These are phyloP conservation scores for Theretra japonica DNA, from an alignment of 2,888 invertebrate species.

Conservation along the genomic window DNA sequence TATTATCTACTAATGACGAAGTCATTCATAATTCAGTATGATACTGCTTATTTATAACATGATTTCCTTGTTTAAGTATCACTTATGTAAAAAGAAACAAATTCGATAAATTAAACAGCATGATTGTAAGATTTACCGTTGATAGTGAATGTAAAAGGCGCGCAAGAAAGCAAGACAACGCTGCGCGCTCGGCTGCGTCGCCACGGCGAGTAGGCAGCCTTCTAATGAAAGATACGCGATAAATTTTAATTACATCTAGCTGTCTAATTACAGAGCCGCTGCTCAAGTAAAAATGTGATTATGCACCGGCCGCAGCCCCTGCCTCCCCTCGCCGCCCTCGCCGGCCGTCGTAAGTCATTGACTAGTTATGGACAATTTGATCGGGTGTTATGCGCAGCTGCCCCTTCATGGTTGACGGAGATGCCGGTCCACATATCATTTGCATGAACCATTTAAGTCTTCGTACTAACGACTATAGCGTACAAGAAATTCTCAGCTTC, in stretches of 20 bases:
- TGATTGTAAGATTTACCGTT: constrained; percentile 54
- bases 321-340: background rate
- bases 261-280: constrained; percentile 59
- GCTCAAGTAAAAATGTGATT: constrained; percentile 54
- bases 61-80: constrained; percentile 5
- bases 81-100: constrained; percentile 14
- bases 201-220: constrained; percentile 61
- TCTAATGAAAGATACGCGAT: constrained; percentile 73
- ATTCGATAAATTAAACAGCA: constrained; percentile 29
- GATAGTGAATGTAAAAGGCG: constrained; percentile 63
- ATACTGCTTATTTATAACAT: constrained; percentile 9
- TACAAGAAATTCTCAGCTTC: background rate
- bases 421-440: constrained; percentile 4
- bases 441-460: constrained; percentile 14
- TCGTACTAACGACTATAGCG: background rate
- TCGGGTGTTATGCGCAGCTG: constrained; percentile 51
- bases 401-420: constrained; percentile 28
- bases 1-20: background rate
- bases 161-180: constrained; percentile 70
- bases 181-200: constrained; percentile 60
- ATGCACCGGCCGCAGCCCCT: constrained; percentile 40
- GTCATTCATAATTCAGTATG: constrained; percentile 22
- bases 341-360: constrained; percentile 58
- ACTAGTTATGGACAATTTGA: constrained; percentile 67
- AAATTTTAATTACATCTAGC: constrained; percentile 72